These are phyloP conservation scores for Nowickia ferox DNA, from an alignment of 2,888 invertebrate genomes.

Conservation along the genomic window DNA sequence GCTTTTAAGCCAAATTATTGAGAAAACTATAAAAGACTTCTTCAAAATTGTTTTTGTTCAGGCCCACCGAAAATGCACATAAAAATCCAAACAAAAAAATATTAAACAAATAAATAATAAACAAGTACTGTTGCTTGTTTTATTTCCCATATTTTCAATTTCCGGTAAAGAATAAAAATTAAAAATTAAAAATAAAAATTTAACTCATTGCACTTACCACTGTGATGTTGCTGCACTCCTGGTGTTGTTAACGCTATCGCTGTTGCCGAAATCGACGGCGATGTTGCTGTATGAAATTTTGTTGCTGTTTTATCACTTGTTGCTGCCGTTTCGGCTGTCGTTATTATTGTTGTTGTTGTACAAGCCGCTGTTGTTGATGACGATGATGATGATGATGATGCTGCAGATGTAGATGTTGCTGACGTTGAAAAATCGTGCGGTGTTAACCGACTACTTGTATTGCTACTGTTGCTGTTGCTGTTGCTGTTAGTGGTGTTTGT, in stretches of 20 bases:
- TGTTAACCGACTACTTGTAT: conserved; percentile 64
- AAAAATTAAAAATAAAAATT: conserved; percentile 14
- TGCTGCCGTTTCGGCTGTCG: conserved; percentile 71
- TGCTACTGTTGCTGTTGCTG: conserved; percentile 50
- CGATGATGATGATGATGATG: conserved; percentile 49
- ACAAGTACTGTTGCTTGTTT: conserved; percentile 46
- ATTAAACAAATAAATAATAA: neutral
- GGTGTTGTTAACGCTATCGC: conserved; percentile 74
- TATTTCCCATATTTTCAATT: conserved; percentile 67
- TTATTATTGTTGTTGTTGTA: conserved; percentile 72
- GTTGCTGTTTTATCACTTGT: conserved; percentile 79
- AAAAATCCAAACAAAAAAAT: neutral
- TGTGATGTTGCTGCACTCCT: conserved; percentile 79
- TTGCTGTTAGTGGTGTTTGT: conserved; percentile 58
- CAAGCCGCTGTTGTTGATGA: conserved; percentile 64
- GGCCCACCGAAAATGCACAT: conserved; percentile 18
- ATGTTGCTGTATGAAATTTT: conserved; percentile 72
- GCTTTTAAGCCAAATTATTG: conserved; percentile 15
- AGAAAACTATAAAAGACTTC: conserved; percentile 31
- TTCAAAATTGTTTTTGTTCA: conserved; percentile 20
- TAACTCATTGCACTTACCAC: conserved; percentile 75
- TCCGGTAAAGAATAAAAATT: conserved; percentile 52
- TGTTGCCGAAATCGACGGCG: conserved; percentile 76
- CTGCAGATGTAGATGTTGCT: conserved; percentile 58
- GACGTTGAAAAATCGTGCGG: conserved; percentile 73